Evolutionary conservation across 2,888 invertebrate species (phyloP).

Genomic region (Prenolepis imparis): DNA sequence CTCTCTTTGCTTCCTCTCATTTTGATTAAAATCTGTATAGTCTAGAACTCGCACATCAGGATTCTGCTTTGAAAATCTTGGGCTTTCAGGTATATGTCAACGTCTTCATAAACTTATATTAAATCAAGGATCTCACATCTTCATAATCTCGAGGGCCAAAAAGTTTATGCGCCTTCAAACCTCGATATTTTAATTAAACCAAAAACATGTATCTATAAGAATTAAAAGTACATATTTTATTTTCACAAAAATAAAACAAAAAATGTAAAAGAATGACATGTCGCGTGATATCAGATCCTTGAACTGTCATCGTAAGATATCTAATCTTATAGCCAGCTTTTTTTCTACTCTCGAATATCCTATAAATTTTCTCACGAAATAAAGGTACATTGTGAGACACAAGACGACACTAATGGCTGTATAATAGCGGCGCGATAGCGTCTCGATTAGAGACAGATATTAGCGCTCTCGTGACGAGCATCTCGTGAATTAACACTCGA

Average conservation of each 20-base stretch:
- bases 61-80: not conserved
- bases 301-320: not conserved
- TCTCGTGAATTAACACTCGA: slow-evolving; percentile 56
- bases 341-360: not conserved
- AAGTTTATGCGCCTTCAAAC: not conserved
- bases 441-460: slow-evolving; percentile 45
- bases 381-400: slow-evolving; percentile 20
- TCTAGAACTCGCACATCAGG: not conserved
- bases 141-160: not conserved
- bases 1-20: not conserved
- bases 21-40: not conserved
- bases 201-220: not conserved
- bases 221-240: not conserved
- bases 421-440: slow-evolving; percentile 44
- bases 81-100: not conserved
- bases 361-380: slow-evolving; percentile 31
- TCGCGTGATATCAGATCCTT: not conserved
- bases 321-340: not conserved
- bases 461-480: slow-evolving; percentile 39
- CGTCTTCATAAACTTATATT: not conserved
- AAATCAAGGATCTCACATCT: not conserved
- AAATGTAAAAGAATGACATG: not conserved
- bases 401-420: slow-evolving; percentile 20
- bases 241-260: not conserved
- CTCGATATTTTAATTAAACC: not conserved